These are phyloP conservation scores for Vannuccia rotundouncinata DNA, from an alignment of 2,888 invertebrate genomes.

Conservation along the genomic window DNA sequence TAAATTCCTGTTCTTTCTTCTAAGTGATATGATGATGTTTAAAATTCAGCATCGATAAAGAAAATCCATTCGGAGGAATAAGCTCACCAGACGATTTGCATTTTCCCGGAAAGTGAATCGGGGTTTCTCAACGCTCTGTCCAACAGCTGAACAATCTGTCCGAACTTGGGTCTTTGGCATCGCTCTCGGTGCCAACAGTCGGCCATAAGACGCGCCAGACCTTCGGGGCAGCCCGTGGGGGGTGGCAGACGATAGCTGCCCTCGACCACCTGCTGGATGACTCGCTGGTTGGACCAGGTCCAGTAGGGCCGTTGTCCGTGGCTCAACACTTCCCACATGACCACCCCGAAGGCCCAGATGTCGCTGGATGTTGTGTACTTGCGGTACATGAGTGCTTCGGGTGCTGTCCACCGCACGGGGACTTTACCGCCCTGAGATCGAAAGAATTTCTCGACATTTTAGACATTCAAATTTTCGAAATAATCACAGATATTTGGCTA, in stretches of 20 bases:
- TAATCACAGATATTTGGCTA: no score
- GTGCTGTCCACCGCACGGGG: constrained; percentile 96
- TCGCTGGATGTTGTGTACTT: constrained; percentile 99
- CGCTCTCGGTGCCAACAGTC: constrained; percentile 98
- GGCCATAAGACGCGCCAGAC: constrained; percentile 74
- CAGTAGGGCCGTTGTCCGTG: constrained; percentile 98
- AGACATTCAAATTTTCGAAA: no score
- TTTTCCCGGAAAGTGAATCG: constrained; percentile 57
- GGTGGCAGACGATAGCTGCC: constrained; percentile 78
- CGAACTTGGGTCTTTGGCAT: constrained; percentile 84
- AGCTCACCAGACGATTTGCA: neutral
- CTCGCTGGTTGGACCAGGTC: constrained; percentile 99
- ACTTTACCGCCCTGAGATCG: constrained; percentile 97
- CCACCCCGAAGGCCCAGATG: constrained; percentile 98
- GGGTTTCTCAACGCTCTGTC: constrained; percentile 88
- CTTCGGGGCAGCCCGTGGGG: constrained; percentile 82
- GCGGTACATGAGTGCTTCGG: constrained; percentile 93
- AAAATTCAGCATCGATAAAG: no score
- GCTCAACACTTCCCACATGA: constrained; percentile 98
- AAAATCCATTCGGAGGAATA: no score
- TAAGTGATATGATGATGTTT: no score
- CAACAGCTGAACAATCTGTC: constrained; percentile 83
- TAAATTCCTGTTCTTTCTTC: no score
- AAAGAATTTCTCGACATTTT: no score
- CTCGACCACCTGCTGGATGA: constrained; percentile 89